Evolutionary conservation across 2,888 invertebrate genomes (phyloP).

Genomic region (Shargacucullia verbasci): DNA sequence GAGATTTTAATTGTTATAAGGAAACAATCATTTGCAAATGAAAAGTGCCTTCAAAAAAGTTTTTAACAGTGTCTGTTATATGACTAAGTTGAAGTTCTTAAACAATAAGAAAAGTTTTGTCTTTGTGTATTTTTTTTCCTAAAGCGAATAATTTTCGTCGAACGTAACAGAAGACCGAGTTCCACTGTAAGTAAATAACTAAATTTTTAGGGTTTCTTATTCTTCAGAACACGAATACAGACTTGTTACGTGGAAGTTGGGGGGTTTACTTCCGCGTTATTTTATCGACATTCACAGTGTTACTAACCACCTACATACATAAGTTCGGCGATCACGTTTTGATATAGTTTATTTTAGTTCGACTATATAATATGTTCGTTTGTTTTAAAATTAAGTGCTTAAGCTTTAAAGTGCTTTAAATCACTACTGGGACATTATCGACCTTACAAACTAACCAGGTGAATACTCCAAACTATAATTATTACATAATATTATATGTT

Average conservation of each 20-base stretch:
- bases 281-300: neutral
- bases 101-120: neutral
- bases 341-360: neutral
- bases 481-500: slow-evolving; percentile 13
- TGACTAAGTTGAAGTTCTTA: neutral
- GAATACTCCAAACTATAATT: too few species aligned
- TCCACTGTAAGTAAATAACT: slow-evolving; percentile 8
- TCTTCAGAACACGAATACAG: slow-evolving; percentile 13
- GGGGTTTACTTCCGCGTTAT: slow-evolving; percentile 1
- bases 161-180: neutral
- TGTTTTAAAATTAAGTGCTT: too few species aligned
- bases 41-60: neutral
- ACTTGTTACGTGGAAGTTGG: slow-evolving; percentile 7
- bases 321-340: neutral
- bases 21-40: too few species aligned
- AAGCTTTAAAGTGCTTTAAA: slow-evolving; percentile 27
- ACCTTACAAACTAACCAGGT: too few species aligned
- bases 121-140: slow-evolving; percentile 4
- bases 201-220: slow-evolving; percentile 25
- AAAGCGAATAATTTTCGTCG: neutral
- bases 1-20: neutral
- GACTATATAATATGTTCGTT: too few species aligned
- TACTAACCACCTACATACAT: neutral
- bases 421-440: too few species aligned
- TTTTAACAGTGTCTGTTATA: neutral